Evolutionary conservation across 2,888 invertebrate genomes (phyloP).

Genomic region (Corythucha ciliata): DNA sequence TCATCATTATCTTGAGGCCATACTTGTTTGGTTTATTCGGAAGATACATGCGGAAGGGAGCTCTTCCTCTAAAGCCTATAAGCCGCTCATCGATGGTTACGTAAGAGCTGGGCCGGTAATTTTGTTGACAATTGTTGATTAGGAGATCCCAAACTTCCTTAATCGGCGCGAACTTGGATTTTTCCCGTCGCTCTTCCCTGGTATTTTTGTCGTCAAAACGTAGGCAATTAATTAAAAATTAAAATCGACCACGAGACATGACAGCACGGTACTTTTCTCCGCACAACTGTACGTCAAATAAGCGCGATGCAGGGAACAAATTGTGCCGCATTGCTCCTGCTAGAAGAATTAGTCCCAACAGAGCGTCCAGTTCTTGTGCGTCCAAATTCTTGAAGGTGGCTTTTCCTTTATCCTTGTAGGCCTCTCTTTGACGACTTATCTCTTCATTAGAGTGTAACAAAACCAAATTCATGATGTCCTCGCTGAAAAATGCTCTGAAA

Average conservation of each 20-base stretch:
- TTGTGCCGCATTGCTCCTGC: background rate
- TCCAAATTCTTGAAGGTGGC: no score
- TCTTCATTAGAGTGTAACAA: no score
- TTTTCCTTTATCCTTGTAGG: no score
- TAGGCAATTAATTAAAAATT: no score
- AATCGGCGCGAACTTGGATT: background rate
- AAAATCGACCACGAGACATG: background rate
- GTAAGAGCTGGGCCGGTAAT: slow-evolving; percentile 30
- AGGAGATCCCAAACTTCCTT: slow-evolving; percentile 33
- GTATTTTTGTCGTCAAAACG: background rate
- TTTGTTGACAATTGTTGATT: slow-evolving; percentile 27
- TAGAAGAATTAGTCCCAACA: background rate
- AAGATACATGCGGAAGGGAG: no score
- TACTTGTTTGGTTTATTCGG: no score
- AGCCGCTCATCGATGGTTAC: no score
- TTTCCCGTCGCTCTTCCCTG: background rate
- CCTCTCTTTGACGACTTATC: no score
- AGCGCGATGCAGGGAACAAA: background rate
- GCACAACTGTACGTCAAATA: background rate
- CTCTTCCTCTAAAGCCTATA: no score
- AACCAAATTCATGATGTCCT: no score
- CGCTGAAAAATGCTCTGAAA: no score
- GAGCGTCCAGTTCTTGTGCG: no score
- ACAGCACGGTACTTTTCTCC: background rate
- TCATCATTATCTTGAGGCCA: slow-evolving; percentile 33